phyloP scores from a whole-genome alignment of 2,888 invertebrate species.

The Stenodema calcarata region DNA sequence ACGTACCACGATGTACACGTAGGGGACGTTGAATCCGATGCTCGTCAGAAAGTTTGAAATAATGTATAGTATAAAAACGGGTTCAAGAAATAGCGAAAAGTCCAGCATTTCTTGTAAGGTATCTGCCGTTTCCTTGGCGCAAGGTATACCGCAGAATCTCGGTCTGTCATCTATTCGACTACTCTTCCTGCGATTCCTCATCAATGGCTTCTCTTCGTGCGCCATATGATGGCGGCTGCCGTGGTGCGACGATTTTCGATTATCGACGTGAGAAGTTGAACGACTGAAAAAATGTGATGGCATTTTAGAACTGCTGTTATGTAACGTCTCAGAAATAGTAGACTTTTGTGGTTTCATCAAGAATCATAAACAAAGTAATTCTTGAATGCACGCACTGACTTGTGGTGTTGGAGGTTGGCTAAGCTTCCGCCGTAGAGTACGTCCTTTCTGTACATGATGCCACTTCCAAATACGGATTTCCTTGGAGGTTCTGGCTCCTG shows the following conservation, averaged over 20 bases:
- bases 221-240: not conserved
- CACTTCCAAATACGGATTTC: slow-evolving; percentile 59
- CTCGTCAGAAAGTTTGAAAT: slow-evolving; percentile 94
- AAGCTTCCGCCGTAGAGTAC: slow-evolving; percentile 86
- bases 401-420: slow-evolving; percentile 62
- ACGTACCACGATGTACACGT: slow-evolving; percentile 77
- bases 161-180: slow-evolving; percentile 60
- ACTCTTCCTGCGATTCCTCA: slow-evolving; percentile 62
- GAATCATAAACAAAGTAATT: not conserved
- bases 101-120: slow-evolving; percentile 84
- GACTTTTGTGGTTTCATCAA: not conserved
- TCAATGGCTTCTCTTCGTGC: slow-evolving; percentile 43
- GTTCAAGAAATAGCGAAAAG: slow-evolving; percentile 80
- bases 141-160: slow-evolving; percentile 64
- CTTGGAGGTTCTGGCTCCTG: slow-evolving; percentile 60
- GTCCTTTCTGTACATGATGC: slow-evolving; percentile 85
- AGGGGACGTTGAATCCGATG: slow-evolving; percentile 93
- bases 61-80: slow-evolving; percentile 87
- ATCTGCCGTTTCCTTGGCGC: slow-evolving; percentile 74
- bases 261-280: slow-evolving; percentile 10
- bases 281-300: slow-evolving; percentile 31
- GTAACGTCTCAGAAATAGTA: no score
- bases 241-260: not conserved
- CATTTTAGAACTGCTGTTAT: not conserved
- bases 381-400: slow-evolving; percentile 49